Evolutionary conservation across 2,888 invertebrate genomes (phyloP).

Genomic region (Lissonota sp.): DNA sequence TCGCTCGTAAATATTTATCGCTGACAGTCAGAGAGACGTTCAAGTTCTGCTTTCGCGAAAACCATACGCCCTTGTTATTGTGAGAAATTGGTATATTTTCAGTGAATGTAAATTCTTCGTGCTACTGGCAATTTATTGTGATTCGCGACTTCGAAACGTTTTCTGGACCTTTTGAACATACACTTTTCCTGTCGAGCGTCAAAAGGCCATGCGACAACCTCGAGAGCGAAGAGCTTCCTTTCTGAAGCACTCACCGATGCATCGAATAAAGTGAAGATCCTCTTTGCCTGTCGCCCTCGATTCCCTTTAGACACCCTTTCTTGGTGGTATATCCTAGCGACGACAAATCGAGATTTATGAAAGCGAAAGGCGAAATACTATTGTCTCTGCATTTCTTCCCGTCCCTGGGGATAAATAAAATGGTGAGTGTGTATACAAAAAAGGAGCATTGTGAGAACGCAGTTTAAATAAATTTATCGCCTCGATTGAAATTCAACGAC

Average conservation of each 20-base stretch:
- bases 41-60: too few species aligned
- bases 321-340: constrained; percentile 60
- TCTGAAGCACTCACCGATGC: constrained; percentile 8
- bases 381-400: constrained; percentile 3
- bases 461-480: constrained; percentile 18
- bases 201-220: constrained; percentile 3
- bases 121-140: too few species aligned
- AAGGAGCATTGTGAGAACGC: neutral
- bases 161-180: neutral
- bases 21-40: too few species aligned
- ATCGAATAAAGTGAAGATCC: constrained; percentile 29
- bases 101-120: too few species aligned
- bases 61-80: too few species aligned
- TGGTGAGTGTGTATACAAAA: neutral
- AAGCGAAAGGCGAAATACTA: constrained; percentile 65
- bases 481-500: constrained; percentile 42
- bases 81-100: too few species aligned
- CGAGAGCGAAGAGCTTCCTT: neutral
- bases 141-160: too few species aligned
- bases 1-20: neutral
- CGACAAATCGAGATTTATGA: constrained; percentile 79
- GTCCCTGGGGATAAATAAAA: constrained; percentile 40
- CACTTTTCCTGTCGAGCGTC: neutral
- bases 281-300: neutral
- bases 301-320: constrained; percentile 9